Evolutionary conservation across 2,797 vertebrate genomes (phyloP), one percentile per base, ranked within the genome.

Genomic region (Cichlasoma orientale): DNA sequence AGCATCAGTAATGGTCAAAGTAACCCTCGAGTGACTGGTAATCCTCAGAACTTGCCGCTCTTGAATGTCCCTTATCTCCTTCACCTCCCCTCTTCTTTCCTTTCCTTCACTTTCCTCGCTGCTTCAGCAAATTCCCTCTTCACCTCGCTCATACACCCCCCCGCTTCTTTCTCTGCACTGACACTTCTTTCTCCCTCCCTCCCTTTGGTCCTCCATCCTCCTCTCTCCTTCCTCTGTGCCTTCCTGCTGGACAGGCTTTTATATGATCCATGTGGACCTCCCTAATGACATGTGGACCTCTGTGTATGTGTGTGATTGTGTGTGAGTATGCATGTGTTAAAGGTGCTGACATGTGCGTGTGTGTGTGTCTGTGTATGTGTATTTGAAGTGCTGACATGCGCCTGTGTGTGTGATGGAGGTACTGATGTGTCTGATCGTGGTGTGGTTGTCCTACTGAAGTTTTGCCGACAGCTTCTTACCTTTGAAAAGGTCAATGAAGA

Each of bases 181-280:
- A 74, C 68, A 75, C 75, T 29, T 50, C 36, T 52, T 25, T 50
- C 61, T 68, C 61, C 18, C 56, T 47, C 33, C 66, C 29, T 69
- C 52, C 41, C 72, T 55, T 33, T 19, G 7, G 41, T 66, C n/a
- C 33, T 53, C 44, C 10, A 6, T 58, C 69, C 75, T 53, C 66
- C 47, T 23, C 59, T 56, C 55, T 58, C 31, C 77, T 77, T 77
- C 80, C 82, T 82, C 83, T 56, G 59, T 75, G 56, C 56, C 82
- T 91, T 92, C 88, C 90, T 90, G 82, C 84, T 74, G 74, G 80
- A 85, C 83, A 38, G 70, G 53, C 78, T 88, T 92, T 92, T 92
- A 90, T 92, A 83, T 76, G 84, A 90, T 89, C 89, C 86, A 91
- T 92, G 91, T 92, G 90, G 84, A 88, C 76, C 81, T 81, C 82